A percentile compares a stretch with the other conserved stretches of the same genome.
These are phyloP conservation scores for Mesoligia furuncula DNA, from an alignment of 2,888 invertebrate species.

Conservation along the genomic window DNA sequence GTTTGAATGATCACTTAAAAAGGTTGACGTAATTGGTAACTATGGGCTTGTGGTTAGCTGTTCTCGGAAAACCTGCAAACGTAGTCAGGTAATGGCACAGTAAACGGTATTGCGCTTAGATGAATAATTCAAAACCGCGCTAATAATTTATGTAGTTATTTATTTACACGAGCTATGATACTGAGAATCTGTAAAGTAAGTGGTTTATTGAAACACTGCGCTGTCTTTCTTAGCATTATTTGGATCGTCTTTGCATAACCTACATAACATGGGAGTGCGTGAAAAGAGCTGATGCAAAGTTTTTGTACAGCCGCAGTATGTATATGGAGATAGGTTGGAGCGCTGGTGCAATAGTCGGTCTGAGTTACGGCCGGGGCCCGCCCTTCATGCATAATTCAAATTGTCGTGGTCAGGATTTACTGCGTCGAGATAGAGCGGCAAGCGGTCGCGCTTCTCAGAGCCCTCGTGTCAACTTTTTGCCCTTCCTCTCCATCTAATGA, in stretches of 20 bases:
- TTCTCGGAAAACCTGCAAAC: slow-evolving; percentile 72
- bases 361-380: slow-evolving; percentile 67
- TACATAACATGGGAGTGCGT: slow-evolving; percentile 23
- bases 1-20: slow-evolving; percentile 62
- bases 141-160: slow-evolving; percentile 64
- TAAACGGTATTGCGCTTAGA: slow-evolving; percentile 73
- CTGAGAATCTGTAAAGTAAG: slow-evolving; percentile 64
- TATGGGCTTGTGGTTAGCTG: slow-evolving; percentile 60
- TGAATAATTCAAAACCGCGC: slow-evolving; percentile 77
- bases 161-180: slow-evolving; percentile 59
- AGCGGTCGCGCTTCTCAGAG: slow-evolving; percentile 67
- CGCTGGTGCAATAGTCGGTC: slow-evolving; percentile 61
- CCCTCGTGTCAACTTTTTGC: slow-evolving; percentile 78
- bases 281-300: slow-evolving; percentile 21
- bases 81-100: slow-evolving; percentile 68
- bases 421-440: slow-evolving; percentile 64
- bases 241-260: slow-evolving; percentile 44
- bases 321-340: slow-evolving; percentile 49
- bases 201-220: slow-evolving; percentile 55
- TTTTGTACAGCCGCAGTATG: slow-evolving; percentile 32
- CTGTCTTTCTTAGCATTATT: slow-evolving; percentile 34
- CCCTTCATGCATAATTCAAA: slow-evolving; percentile 84
- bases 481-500: slow-evolving; percentile 81
- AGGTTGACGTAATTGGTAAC: slow-evolving; percentile 65
- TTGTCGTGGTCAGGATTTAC: slow-evolving; percentile 79